Percentiles rank a stretch among this genome's conserved stretches.
These are phyloP conservation scores for Noctuana brunneofusca DNA, from an alignment of 2,888 invertebrate genomes.

Conservation along the genomic window DNA sequence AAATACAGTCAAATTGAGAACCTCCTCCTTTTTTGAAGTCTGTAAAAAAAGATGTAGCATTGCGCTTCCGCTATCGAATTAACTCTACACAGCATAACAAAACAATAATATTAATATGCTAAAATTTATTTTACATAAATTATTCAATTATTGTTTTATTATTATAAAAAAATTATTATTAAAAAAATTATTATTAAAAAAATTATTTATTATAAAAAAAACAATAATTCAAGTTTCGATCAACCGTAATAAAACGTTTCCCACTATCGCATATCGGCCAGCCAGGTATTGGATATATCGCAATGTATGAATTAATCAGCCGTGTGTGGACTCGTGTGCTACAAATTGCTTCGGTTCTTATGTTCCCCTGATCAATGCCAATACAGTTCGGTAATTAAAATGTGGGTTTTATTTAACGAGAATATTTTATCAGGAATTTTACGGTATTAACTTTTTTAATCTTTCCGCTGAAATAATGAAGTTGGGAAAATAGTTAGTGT, in stretches of 20 bases:
- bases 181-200: too few relatives aligned
- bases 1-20: too few relatives aligned
- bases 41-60: too few relatives aligned
- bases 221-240: neutral
- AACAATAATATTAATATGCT: too few relatives aligned
- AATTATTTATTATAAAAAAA: too few relatives aligned
- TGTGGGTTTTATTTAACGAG: neutral
- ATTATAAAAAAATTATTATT: too few relatives aligned
- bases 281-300: neutral
- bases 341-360: conserved; percentile 44
- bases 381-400: conserved; percentile 15
- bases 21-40: too few relatives aligned
- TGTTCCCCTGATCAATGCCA: conserved; percentile 36
- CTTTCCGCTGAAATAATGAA: neutral
- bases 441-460: neutral
- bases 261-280: conserved; percentile 7
- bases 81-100: too few relatives aligned
- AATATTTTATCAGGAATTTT: neutral
- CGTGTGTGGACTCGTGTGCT: conserved; percentile 34
- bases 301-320: neutral
- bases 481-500: neutral
- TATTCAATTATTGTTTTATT: too few relatives aligned
- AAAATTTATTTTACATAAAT: too few relatives aligned
- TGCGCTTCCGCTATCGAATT: too few relatives aligned
- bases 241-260: neutral